Evolutionary conservation across 37 sponge, comb jelly and placozoan genomes (phyloP).

Genomic region (Axinella damicornis): DNA sequence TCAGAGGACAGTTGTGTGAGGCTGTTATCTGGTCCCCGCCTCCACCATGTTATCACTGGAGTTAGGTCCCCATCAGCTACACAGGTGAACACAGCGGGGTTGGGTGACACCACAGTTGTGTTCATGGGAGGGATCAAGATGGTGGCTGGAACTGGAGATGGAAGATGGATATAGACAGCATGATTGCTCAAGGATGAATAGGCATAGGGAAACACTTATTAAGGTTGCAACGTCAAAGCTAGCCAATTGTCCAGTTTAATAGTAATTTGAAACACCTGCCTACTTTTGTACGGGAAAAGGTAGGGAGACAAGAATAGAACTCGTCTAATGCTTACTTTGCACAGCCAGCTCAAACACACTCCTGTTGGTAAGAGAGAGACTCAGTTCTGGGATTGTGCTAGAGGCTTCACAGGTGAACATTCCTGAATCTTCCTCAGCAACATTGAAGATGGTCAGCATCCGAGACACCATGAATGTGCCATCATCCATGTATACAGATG

Average conservation of each 20-base stretch:
- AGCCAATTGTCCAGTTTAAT: too few species aligned
- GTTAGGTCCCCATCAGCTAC: conserved; percentile 34
- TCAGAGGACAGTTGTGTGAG: too few species aligned
- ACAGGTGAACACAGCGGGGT: conserved; percentile 35
- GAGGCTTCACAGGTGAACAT: too few species aligned
- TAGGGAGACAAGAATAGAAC: not conserved
- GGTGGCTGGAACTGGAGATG: not conserved
- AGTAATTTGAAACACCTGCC: too few species aligned
- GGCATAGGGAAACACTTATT: too few species aligned
- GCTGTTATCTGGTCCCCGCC: not conserved
- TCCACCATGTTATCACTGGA: conserved; percentile 68
- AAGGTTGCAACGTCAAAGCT: too few species aligned
- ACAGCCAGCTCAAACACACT: conserved; percentile 44
- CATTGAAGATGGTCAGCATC: too few species aligned
- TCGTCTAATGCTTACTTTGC: conserved; percentile 22
- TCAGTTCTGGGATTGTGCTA: too few species aligned
- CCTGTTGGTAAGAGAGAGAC: not conserved
- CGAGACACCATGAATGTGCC: not conserved
- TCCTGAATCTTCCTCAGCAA: too few species aligned
- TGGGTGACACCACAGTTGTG: conserved; percentile 4
- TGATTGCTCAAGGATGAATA: too few species aligned
- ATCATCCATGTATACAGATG: not conserved
- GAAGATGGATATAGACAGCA: too few species aligned
- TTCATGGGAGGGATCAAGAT: conserved; percentile 5
- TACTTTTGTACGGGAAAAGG: too few species aligned